Evolutionary conservation across 2,888 invertebrate genomes (phyloP).

Genomic region (Eupeodes latifasciatus): DNA sequence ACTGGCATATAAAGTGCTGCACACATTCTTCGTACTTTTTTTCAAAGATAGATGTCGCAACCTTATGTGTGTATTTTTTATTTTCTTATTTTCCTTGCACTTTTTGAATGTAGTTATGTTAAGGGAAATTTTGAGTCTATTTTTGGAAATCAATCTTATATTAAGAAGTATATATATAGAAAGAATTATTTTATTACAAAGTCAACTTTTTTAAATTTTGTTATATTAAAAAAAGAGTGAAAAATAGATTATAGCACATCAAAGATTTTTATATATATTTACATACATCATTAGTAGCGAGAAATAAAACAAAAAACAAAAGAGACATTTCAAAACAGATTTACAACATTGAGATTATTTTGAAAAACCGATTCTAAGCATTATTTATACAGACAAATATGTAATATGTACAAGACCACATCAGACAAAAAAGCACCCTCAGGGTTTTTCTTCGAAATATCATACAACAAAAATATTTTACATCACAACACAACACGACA

Average conservation of each 20-base stretch:
- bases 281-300: slow-evolving; percentile 43
- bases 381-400: neutral
- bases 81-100: too few species aligned
- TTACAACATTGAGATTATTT: slow-evolving; percentile 67
- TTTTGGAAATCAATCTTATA: too few species aligned
- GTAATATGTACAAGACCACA: slow-evolving; percentile 9
- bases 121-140: too few species aligned
- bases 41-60: too few species aligned
- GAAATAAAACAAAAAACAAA: slow-evolving; percentile 19
- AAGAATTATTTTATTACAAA: too few species aligned
- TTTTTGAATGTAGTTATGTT: too few species aligned
- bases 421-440: slow-evolving; percentile 18
- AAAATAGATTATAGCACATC: slow-evolving; percentile 31
- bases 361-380: slow-evolving; percentile 24
- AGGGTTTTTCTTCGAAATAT: neutral
- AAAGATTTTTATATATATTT: slow-evolving; percentile 36
- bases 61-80: too few species aligned
- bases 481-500: neutral
- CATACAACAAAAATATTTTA: neutral
- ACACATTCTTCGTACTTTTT: too few species aligned
- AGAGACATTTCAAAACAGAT: slow-evolving; percentile 56
- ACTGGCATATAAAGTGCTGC: too few species aligned
- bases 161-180: too few species aligned
- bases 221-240: neutral
- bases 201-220: too few species aligned